Evolutionary conservation across 1,140 invertebrate genomes (phyloP).

Genomic region (Dendrolimus punctatus): DNA sequence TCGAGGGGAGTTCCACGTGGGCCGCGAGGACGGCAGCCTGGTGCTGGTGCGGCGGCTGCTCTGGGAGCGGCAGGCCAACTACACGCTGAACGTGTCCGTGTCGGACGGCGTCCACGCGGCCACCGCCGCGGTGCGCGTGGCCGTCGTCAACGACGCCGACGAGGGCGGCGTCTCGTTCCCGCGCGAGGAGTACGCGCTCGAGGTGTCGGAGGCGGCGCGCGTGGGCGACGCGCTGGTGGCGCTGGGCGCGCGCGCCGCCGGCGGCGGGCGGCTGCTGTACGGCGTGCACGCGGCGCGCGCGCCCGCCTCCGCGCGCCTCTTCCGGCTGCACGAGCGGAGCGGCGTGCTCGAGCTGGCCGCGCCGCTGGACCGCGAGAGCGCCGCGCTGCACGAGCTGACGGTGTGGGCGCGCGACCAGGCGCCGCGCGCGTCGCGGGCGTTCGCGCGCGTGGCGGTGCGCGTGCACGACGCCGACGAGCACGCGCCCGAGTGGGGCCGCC

Average conservation of each 20-base stretch:
- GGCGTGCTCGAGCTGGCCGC: conserved; percentile 68
- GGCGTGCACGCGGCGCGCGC: conserved; percentile 84
- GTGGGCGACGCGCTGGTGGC: conserved; percentile 55
- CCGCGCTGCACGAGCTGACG: conserved; percentile 87
- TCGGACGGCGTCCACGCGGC: conserved; percentile 86
- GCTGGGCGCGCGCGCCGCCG: conserved; percentile 23
- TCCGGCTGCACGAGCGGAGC: conserved; percentile 85
- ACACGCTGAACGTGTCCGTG: conserved; percentile 89
- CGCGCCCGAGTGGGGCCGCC: conserved; percentile 74
- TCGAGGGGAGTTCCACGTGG: conserved; percentile 87
- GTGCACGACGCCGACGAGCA: conserved; percentile 94
- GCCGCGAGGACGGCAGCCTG: conserved; percentile 89
- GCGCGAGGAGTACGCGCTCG: conserved; percentile 78
- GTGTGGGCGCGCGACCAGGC: conserved; percentile 94
- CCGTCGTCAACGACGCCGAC: conserved; percentile 86
- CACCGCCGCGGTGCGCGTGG: conserved; percentile 79
- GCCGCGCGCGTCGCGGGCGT: conserved; percentile 87
- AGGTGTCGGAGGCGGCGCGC: conserved; percentile 81
- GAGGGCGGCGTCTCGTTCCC: conserved; percentile 86
- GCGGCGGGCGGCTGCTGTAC: conserved; percentile 76
- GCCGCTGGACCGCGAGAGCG: conserved; percentile 75
- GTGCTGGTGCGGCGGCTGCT: conserved; percentile 86
- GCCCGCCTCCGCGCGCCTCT: conserved; percentile 81
- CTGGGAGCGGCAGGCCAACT: conserved; percentile 83
- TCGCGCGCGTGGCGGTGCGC: conserved; percentile 85